Base-by-base conservation (phyloP, 2,888 invertebrate species). In the Mesorhabditis belari region DNA sequence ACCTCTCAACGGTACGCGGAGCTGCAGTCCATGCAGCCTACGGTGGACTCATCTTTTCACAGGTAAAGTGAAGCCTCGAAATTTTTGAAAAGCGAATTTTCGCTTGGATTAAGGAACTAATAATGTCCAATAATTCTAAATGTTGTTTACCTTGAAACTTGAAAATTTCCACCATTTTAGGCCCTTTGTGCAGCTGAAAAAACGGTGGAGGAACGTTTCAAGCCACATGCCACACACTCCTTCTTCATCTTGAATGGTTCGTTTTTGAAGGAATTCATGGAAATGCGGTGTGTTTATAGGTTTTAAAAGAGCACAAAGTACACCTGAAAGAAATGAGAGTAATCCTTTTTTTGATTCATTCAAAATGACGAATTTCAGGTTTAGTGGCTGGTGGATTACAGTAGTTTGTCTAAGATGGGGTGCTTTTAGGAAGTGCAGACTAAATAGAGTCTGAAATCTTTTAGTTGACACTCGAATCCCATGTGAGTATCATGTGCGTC, bases 401-500 rank as follows among this genome's bases (percentile, higher is more conserved):
- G n/a, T n/a, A n/a, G n/a, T n/a, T 35, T 9, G 35, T 35, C 35
- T 35, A 35, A 35, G 6, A 35, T 12, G 35, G 6, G 35, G 35
- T 9, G 9, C 9, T 9, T 35, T 9, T 35, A 17, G 6, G n/a
- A n/a, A n/a, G n/a, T n/a, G n/a, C n/a, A n/a, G n/a, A n/a, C n/a
- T n/a, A n/a, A n/a, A n/a, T 55, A 9, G 57, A 49, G 6, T 25
- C n/a, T 12, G 24, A 23, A 19, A 44, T 25, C 52, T 66, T 67
- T 53, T 57, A 77, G 78, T 74, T 5, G 69, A 73, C 60, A 70
- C 75, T 3, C 60, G 77, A 28, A 71, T 72, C 23, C 82, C 83
- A 5, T 79, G 83, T 4, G 65, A 82, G 50, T 84, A 83, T 67
- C 76, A 79, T 49, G 83, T 84, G 29, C 81, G 82, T 19, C 74